Percentiles rank a stretch among this genome's conserved stretches.
These are phyloP conservation scores for Lasioglossum oenotherae DNA, from an alignment of 2,888 invertebrate genomes.

Conservation along the genomic window DNA sequence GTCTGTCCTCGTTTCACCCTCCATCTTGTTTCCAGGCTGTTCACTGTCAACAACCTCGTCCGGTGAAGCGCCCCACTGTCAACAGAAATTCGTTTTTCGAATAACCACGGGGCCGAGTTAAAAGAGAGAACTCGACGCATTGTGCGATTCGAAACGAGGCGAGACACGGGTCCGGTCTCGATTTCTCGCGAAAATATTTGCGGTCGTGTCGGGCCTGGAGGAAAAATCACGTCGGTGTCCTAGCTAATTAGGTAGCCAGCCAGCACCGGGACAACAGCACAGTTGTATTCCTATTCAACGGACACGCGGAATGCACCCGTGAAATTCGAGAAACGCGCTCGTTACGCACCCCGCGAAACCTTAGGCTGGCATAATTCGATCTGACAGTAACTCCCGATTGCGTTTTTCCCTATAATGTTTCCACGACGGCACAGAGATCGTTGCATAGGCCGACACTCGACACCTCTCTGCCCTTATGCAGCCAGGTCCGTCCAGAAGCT, in stretches of 20 bases:
- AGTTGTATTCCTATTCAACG: conserved; percentile 69
- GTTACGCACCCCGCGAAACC: conserved; percentile 76
- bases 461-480: conserved; percentile 56
- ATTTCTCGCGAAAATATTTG: conserved; percentile 21
- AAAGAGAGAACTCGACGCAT: not conserved
- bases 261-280: not conserved
- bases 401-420: conserved; percentile 79
- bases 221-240: conserved; percentile 42
- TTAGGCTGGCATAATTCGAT: conserved; percentile 81
- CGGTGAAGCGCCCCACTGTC: not conserved
- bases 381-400: conserved; percentile 77
- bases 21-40: conserved; percentile 17
- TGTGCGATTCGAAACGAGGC: not conserved
- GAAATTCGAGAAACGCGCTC: conserved; percentile 80
- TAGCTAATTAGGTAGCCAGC: conserved; percentile 56
- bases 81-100: not conserved
- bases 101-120: not conserved
- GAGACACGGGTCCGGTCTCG: not conserved
- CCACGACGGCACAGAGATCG: conserved; percentile 65
- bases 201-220: conserved; percentile 33
- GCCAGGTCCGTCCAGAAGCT: conserved; percentile 19
- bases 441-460: conserved; percentile 62
- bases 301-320: conserved; percentile 76
- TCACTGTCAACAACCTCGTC: conserved; percentile 12
- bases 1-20: conserved; percentile 37